These are phyloP conservation scores for Pomatorhinus ruficollis DNA, from an alignment of 2,113 vertebrate species.

Conservation along the genomic window DNA sequence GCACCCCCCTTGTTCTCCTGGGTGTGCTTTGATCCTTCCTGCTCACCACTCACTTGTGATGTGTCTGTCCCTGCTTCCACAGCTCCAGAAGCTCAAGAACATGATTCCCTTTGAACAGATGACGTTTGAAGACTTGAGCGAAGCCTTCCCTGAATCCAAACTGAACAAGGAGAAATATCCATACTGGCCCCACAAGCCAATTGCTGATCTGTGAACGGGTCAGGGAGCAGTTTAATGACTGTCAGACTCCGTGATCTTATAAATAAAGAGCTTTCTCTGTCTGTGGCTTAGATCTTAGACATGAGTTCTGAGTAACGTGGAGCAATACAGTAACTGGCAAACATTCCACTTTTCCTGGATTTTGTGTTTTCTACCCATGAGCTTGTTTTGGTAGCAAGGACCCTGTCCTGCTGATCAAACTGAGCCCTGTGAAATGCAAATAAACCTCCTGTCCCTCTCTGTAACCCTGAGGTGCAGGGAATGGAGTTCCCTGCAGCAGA, in stretches of 20 bases:
- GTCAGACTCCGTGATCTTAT: not conserved
- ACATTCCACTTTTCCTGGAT: not conserved
- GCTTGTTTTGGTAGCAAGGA: not conserved
- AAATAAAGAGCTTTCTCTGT: slow-evolving; percentile 55
- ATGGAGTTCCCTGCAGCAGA: not conserved
- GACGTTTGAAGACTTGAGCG: slow-evolving; percentile 85
- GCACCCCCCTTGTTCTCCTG: not conserved
- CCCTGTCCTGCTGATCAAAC: not conserved
- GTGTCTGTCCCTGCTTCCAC: not conserved
- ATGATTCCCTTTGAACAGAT: slow-evolving; percentile 97
- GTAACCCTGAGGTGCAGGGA: accelerated
- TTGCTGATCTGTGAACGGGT: slow-evolving; percentile 81
- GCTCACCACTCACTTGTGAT: not conserved
- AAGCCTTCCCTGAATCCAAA: slow-evolving; percentile 88
- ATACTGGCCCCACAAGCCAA: slow-evolving; percentile 90
- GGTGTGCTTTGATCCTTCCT: not conserved
- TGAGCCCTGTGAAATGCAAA: not conserved
- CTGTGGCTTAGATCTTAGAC: not conserved
- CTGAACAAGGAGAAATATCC: slow-evolving; percentile 88
- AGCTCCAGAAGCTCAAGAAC: slow-evolving; percentile 86
- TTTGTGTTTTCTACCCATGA: not conserved
- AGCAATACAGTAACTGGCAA: not conserved
- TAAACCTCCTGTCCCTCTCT: not conserved
- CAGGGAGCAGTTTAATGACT: not conserved
- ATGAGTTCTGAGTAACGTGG: not conserved